Evolutionary conservation across 2,888 invertebrate genomes (phyloP), one percentile per base, ranked within the genome.

Genomic region (Dasypogon diadema): DNA sequence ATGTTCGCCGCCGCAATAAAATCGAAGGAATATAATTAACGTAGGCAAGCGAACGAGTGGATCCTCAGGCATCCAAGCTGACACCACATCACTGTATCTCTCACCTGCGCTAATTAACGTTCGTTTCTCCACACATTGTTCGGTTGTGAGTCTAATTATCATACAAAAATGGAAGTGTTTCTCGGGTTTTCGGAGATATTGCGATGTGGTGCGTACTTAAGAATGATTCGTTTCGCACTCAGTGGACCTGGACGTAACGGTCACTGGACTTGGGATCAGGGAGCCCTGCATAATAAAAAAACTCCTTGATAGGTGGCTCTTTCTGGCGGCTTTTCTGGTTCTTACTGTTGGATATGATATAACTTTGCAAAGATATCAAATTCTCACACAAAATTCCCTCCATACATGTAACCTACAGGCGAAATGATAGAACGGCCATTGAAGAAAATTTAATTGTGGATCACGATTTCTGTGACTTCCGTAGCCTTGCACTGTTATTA

Each of bases 91-190:
- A 26, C n/a, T 26, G 12, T 46, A 18, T 65, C 48, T 60, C 37
- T 46, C 65, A 65, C 65, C 65, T 65, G 65, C 24, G 24, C 65
- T 65, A 65, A 65, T 65, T 65, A 65, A 65, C 58, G 42, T 37
- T n/a, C 51, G 18, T 21, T 65, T 65, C 65, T 42, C 22, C 46
- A 46, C 46, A 65, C 65, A 65, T 65, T 65, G 65, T 65, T 46
- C 65, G 65, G 22, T 65, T 65, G 65, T 65, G 46, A 65, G 46
- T 42, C 46, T n/a, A 65, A 65, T 65, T 65, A 46, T 65, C 65
- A 46, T 65, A 46, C 46, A 46, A 65, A 46, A 65, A 65, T 46
- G 18, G 46, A 65, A 65, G 46, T 65, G 65, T 46, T 65, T 65
- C 14, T 65, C 65, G 24, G 42, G 46, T 46, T 65, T 46, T 22